phyloP scores from a whole-genome alignment of 2,113 vertebrate genomes.

The Patagioenas fasciata region DNA sequence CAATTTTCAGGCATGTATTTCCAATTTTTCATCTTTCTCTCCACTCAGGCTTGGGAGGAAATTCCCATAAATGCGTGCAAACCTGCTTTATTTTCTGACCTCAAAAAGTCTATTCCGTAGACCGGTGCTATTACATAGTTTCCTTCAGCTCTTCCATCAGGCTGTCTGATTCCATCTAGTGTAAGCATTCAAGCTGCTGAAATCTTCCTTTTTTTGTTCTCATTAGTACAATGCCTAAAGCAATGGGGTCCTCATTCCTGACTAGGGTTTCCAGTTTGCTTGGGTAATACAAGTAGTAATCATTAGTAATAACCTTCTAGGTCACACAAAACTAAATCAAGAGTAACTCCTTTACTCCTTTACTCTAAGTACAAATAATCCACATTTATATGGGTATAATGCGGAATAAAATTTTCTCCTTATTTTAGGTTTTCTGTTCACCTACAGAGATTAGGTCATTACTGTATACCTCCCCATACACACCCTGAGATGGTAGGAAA shows the following conservation, averaged over 20 bases:
- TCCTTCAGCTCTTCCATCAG: neutral
- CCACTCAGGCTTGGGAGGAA: neutral
- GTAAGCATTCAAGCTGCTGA: neutral
- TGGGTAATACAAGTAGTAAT: neutral
- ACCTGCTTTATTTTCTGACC: neutral
- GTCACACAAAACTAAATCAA: neutral
- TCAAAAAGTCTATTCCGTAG: neutral
- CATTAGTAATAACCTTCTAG: neutral
- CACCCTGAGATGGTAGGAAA: neutral
- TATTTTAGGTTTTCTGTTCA: neutral
- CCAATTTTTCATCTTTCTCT: neutral
- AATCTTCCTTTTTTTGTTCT: neutral
- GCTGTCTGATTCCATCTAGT: neutral
- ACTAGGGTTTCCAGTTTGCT: neutral
- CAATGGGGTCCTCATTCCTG: neutral
- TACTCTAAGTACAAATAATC: neutral
- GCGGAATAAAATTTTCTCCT: neutral
- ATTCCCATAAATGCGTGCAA: neutral
- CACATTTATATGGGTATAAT: neutral
- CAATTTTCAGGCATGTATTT: neutral
- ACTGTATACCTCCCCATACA: neutral
- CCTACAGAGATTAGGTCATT: neutral
- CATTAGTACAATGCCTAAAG: neutral
- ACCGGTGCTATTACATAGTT: neutral
- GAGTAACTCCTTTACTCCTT: neutral